A percentile compares a stretch with the other conserved stretches of the same genome.
These are phyloP conservation scores for Parazoanthus swiftii DNA, from an alignment of 92 coral and sea anemone species.

Conservation along the genomic window DNA sequence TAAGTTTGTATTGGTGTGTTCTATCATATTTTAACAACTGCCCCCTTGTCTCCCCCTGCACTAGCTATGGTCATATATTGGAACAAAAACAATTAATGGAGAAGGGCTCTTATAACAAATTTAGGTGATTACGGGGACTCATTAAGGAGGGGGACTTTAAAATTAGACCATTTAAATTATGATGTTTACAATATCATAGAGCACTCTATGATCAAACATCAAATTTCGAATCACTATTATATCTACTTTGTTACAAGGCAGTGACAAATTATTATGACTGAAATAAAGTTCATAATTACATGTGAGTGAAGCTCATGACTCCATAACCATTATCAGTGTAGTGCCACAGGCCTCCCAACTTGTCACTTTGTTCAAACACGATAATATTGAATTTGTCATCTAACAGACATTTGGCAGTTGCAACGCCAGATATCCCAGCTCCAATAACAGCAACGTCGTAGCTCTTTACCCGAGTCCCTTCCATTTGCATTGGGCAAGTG, in stretches of 20 bases:
- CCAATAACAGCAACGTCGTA: conserved; percentile 79
- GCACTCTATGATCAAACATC: no score
- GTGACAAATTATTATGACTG: background rate
- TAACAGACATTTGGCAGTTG: conserved; percentile 74
- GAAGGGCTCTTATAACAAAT: no score
- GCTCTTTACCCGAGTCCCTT: background rate
- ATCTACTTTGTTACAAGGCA: no score
- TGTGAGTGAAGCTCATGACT: conserved; percentile 86
- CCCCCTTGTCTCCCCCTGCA: no score
- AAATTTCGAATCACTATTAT: no score
- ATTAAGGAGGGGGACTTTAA: background rate
- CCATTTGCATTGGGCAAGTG: background rate
- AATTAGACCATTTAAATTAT: background rate
- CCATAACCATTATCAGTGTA: conserved; percentile 73
- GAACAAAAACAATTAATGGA: no score
- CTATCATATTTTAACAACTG: no score
- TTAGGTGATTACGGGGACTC: no score
- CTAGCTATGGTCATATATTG: no score
- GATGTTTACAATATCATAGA: no score
- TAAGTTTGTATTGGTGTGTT: no score
- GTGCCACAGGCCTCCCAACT: conserved; percentile 81
- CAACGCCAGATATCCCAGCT: conserved; percentile 77
- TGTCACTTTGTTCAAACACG: conserved; percentile 63
- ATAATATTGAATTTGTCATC: conserved; percentile 71
- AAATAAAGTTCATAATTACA: conserved; percentile 48